Conservation (phyloP, 1,140 invertebrate species). For the Palaemon carinicauda region DNA sequence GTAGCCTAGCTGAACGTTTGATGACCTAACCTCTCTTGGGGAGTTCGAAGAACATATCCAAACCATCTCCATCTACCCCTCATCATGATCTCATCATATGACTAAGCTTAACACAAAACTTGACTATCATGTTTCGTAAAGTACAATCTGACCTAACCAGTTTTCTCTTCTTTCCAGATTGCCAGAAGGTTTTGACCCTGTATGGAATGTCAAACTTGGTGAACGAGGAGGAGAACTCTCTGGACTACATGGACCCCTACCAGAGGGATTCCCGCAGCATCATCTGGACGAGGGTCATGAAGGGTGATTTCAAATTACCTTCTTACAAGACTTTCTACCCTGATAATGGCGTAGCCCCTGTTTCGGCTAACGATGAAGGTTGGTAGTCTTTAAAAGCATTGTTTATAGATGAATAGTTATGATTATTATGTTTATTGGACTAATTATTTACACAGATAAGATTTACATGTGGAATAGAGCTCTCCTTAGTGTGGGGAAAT, state of each 20-base stretch:
- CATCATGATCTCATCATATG: no score
- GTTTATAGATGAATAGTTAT: no score
- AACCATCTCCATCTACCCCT: no score
- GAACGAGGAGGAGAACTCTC: conserved; percentile 15
- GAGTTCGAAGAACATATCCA: no score
- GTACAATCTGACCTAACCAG: neutral
- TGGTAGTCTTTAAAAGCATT: neutral
- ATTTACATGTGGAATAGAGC: no score
- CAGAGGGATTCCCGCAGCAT: conserved; percentile 19
- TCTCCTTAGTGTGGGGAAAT: no score
- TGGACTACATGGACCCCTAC: conserved; percentile 29
- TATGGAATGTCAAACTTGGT: conserved; percentile 39
- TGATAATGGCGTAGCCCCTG: neutral
- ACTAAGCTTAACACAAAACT: neutral
- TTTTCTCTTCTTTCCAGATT: conserved; percentile 22
- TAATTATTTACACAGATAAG: no score
- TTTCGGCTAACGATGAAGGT: neutral
- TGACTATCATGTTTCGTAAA: neutral
- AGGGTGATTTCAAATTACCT: conserved; percentile 31
- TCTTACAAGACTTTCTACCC: conserved; percentile 26
- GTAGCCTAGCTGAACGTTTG: no score
- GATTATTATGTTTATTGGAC: no score
- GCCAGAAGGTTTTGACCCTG: conserved; percentile 23
- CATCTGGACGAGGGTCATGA: conserved; percentile 44
- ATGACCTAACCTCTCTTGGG: no score